phyloP scores from a whole-genome alignment of 2,113 vertebrate species.

The Gnathonemus echidnorhynchus region DNA sequence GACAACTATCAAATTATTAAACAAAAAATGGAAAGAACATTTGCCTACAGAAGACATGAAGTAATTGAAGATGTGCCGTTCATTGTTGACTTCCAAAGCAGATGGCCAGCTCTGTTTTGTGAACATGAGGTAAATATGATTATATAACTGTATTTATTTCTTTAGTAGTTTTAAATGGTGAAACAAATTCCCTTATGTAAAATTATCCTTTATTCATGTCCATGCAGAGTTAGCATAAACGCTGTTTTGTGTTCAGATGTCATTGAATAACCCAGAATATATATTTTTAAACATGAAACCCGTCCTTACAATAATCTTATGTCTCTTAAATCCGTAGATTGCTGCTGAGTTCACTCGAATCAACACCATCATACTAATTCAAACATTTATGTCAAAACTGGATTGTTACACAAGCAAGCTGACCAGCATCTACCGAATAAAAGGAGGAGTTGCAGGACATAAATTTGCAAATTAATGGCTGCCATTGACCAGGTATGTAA shows the following conservation, averaged over 20 bases:
- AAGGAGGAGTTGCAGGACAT: neutral
- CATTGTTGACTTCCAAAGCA: neutral
- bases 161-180: neutral
- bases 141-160: neutral
- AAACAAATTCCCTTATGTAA: neutral
- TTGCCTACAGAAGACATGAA: conserved; percentile 9
- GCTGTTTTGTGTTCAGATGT: neutral
- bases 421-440: neutral
- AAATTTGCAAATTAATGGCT: neutral
- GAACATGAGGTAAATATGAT: neutral
- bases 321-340: neutral
- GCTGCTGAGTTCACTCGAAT: neutral
- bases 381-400: neutral
- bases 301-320: neutral
- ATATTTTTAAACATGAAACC: neutral
- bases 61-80: conserved; percentile 18
- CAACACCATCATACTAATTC: neutral
- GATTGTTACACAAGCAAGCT: neutral
- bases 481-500: neutral
- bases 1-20: conserved; percentile 3
- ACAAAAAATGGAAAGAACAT: conserved; percentile 13
- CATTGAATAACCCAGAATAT: neutral
- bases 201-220: neutral
- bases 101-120: neutral
- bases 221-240: neutral